phyloP scores from a whole-genome alignment of 2,888 invertebrate species.

The Allolobophora icterica region DNA sequence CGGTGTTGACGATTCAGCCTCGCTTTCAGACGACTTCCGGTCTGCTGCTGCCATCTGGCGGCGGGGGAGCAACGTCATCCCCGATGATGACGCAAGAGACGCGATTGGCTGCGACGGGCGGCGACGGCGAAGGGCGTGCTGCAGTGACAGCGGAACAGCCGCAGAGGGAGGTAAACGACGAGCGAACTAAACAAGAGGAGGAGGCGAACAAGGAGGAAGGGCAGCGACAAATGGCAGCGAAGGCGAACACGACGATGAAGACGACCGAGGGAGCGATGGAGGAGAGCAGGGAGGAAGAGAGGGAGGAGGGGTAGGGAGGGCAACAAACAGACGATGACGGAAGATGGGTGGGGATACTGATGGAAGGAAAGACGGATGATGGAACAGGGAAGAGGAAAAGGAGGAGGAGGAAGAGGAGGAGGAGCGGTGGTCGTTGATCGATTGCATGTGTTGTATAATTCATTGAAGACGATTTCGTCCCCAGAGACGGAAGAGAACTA shows the following conservation, averaged over 20 bases:
- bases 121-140: not conserved
- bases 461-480: conserved; percentile 11
- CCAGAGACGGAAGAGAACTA: not conserved
- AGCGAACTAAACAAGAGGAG: not conserved
- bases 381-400: not conserved
- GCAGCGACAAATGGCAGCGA: not conserved
- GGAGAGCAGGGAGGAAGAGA: not conserved
- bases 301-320: not conserved
- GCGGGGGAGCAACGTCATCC: not conserved
- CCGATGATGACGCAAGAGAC: not conserved
- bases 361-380: not conserved
- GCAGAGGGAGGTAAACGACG: not conserved
- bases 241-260: not conserved
- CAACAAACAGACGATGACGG: not conserved
- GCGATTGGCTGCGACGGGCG: not conserved
- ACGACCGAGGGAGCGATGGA: not conserved
- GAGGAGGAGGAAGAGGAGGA: not conserved
- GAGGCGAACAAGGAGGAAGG: not conserved
- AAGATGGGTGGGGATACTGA: not conserved
- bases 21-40: not conserved
- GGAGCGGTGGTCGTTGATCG: not conserved
- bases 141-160: not conserved
- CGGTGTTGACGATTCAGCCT: not conserved
- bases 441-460: not conserved
- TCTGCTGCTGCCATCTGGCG: not conserved